These are phyloP conservation scores for Stenodema calcarata DNA, from an alignment of 2,888 invertebrate species.

Conservation along the genomic window DNA sequence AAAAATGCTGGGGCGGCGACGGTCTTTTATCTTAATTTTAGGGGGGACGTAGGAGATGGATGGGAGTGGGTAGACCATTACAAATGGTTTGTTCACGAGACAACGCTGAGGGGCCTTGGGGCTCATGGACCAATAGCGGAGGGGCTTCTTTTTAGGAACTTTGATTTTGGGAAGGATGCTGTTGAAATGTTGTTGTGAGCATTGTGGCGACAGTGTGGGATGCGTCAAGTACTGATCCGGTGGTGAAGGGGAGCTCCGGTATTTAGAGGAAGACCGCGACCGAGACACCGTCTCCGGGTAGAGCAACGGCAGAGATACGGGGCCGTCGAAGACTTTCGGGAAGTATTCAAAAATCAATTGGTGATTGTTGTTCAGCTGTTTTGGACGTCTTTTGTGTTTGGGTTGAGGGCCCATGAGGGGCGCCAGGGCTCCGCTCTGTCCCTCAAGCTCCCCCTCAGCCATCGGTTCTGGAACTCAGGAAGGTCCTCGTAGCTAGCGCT, in stretches of 20 bases:
- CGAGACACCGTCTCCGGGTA: background rate
- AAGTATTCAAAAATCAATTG: conserved; percentile 8
- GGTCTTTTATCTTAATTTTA: background rate
- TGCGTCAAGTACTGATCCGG: background rate
- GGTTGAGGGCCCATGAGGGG: conserved; percentile 53
- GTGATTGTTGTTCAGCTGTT: background rate
- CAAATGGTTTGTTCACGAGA: conserved; percentile 20
- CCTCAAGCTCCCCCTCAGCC: conserved; percentile 51
- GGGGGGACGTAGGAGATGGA: conserved; percentile 24
- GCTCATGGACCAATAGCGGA: conserved; percentile 30
- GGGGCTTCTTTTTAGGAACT: conserved; percentile 24
- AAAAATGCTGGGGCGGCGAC: background rate
- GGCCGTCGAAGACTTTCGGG: conserved; percentile 1
- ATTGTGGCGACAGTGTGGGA: too few species aligned
- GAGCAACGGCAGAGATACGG: background rate
- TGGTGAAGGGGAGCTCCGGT: background rate
- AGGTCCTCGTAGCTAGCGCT: background rate
- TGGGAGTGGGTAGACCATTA: conserved; percentile 18
- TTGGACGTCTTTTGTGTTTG: conserved; percentile 51
- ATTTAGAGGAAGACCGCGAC: background rate
- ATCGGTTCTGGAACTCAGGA: conserved; percentile 46
- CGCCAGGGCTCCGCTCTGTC: conserved; percentile 51
- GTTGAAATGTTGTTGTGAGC: background rate
- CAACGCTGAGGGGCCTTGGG: conserved; percentile 27
- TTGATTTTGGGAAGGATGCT: conserved; percentile 34